phyloP scores from a whole-genome alignment of 2,888 invertebrate genomes.

The Cheilosia grossa region DNA sequence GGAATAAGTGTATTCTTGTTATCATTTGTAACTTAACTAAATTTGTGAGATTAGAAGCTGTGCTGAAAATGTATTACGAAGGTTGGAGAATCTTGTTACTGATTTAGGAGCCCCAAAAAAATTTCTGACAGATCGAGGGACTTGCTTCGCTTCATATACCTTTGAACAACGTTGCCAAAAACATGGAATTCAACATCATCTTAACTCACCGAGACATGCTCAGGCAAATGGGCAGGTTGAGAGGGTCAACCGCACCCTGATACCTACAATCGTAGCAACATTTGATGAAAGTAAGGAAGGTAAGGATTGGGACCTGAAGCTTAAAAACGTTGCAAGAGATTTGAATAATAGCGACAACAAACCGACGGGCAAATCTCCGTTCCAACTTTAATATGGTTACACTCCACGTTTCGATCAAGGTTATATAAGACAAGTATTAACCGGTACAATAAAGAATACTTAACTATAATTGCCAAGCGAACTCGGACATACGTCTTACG shows the following conservation, averaged over 20 bases:
- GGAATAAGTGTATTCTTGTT: not conserved
- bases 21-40: not conserved
- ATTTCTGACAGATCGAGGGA: not conserved
- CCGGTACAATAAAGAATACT: too few species aligned
- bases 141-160: not conserved
- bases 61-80: not conserved
- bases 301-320: not conserved
- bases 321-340: not conserved
- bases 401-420: too few species aligned
- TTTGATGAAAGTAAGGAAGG: not conserved
- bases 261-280: constrained; percentile 7
- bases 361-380: too few species aligned
- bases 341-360: too few species aligned
- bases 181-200: too few species aligned
- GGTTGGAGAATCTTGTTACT: not conserved
- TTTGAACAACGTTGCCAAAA: too few species aligned
- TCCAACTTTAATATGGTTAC: too few species aligned
- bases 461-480: too few species aligned
- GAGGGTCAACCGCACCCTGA: not conserved
- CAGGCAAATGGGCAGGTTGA: not conserved
- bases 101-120: not conserved
- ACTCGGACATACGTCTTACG: too few species aligned
- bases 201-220: not conserved
- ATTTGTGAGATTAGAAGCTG: not conserved
- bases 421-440: too few species aligned